A percentile compares a stretch with the other conserved stretches of the same genome.
Evolutionary conservation across 2,113 vertebrate genomes (phyloP).

Genomic region (Apteryx mantelli): DNA sequence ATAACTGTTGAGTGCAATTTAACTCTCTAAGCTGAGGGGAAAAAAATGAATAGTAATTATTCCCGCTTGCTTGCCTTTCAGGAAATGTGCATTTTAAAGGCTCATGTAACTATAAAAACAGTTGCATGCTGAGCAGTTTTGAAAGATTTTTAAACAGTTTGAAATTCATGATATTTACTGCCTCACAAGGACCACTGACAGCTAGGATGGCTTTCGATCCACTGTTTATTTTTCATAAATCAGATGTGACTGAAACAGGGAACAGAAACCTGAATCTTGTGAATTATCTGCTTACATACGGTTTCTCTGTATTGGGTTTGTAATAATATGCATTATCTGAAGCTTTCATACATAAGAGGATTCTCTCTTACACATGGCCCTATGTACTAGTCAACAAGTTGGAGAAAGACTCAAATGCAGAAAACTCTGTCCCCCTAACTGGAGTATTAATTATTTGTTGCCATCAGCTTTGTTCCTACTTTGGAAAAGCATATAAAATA

Average conservation of each 20-base stretch:
- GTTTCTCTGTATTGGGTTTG: neutral
- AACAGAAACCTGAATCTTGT: slow-evolving; percentile 40
- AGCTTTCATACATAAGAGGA: neutral
- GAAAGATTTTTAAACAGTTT: slow-evolving; percentile 44
- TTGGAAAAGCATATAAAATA: neutral
- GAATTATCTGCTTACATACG: slow-evolving; percentile 28
- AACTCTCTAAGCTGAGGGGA: slow-evolving; percentile 55
- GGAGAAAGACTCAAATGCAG: neutral
- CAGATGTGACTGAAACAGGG: slow-evolving; percentile 40
- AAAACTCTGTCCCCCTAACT: neutral
- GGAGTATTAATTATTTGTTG: neutral
- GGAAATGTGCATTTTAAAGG: slow-evolving; percentile 69
- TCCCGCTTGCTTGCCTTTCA: slow-evolving; percentile 66
- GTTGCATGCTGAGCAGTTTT: slow-evolving; percentile 62
- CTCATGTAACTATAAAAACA: slow-evolving; percentile 55
- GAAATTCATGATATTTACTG: slow-evolving; percentile 54
- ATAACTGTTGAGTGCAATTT: slow-evolving; percentile 73
- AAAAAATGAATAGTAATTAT: slow-evolving; percentile 71
- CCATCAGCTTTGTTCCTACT: neutral
- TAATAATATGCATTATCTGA: slow-evolving; percentile 37
- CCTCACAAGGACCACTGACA: slow-evolving; percentile 45
- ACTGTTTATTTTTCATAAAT: slow-evolving; percentile 52
- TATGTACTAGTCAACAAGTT: neutral
- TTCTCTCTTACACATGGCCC: neutral
- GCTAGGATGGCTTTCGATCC: neutral